Evolutionary conservation across 1,140 invertebrate genomes (phyloP).

Genomic region (Whitmania pigra): DNA sequence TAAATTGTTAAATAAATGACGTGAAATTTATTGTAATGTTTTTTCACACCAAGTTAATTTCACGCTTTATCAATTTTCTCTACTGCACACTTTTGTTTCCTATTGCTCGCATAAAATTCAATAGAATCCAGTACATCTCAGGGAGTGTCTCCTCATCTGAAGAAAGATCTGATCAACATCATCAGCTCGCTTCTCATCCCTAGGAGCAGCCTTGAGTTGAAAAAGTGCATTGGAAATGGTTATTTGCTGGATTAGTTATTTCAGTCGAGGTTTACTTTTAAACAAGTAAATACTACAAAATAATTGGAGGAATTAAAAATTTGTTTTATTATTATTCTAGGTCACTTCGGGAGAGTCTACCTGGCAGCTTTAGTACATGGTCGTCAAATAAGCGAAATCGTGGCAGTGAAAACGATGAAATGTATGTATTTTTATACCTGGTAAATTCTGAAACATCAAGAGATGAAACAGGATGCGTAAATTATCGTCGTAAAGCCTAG

Average conservation of each 20-base stretch:
- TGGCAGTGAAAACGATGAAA: constrained; percentile 24
- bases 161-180: constrained; percentile 10
- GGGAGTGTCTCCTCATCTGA: not conserved
- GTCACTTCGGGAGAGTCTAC: constrained; percentile 24
- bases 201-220: constrained; percentile 4
- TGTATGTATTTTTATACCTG: constrained; percentile 11
- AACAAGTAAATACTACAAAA: too few relatives aligned
- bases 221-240: constrained; percentile 13
- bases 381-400: constrained; percentile 23
- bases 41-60: too few relatives aligned
- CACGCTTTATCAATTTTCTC: too few relatives aligned
- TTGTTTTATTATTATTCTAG: constrained; percentile 1
- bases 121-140: too few relatives aligned
- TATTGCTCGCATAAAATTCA: too few relatives aligned
- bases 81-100: too few relatives aligned
- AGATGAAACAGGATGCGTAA: not conserved
- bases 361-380: constrained; percentile 22
- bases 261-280: not conserved
- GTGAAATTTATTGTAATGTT: too few relatives aligned
- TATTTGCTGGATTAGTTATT: not conserved
- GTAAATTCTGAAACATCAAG: not conserved
- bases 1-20: too few relatives aligned
- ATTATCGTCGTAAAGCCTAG: not conserved
- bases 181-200: constrained; percentile 7
- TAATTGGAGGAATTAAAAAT: too few relatives aligned